Evolutionary conservation across 1,140 invertebrate genomes (phyloP).

Genomic region (Diploscapter pachys): DNA sequence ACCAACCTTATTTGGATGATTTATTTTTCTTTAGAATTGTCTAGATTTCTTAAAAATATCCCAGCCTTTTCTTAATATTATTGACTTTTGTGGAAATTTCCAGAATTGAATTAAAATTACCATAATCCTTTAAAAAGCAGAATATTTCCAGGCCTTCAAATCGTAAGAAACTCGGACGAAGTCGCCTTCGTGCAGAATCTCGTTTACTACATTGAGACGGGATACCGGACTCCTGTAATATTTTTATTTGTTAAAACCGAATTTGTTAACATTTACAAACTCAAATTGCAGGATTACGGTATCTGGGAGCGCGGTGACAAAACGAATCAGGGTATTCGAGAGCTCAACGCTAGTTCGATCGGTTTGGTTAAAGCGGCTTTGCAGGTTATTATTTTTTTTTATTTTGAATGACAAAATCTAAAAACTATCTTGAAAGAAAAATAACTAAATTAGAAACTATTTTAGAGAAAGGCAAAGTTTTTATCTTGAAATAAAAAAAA

Average conservation of each 20-base stretch:
- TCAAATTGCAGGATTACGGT: conserved; percentile 77
- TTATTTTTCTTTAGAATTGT: too few relatives aligned
- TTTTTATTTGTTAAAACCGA: conserved; percentile 1
- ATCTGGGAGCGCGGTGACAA: conserved; percentile 99
- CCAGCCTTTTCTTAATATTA: too few relatives aligned
- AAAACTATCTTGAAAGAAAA: too few relatives aligned
- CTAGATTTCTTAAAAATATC: too few relatives aligned
- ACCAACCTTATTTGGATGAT: too few relatives aligned
- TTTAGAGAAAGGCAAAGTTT: too few relatives aligned
- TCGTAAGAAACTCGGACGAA: conserved; percentile 92
- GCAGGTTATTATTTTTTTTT: background rate
- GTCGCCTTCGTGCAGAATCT: conserved; percentile 96
- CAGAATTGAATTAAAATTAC: too few relatives aligned
- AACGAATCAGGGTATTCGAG: conserved; percentile 95
- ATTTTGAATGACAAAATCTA: background rate
- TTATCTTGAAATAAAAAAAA: too few relatives aligned
- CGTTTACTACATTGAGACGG: conserved; percentile 96
- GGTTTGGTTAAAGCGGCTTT: conserved; percentile 67
- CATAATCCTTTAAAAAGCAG: too few relatives aligned
- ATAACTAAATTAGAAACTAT: too few relatives aligned
- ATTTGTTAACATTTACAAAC: conserved; percentile 12
- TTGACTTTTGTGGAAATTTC: too few relatives aligned
- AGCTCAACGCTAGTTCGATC: conserved; percentile 96
- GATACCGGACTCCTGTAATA: conserved; percentile 82
- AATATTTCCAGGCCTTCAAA: conserved; percentile 73